Evolutionary conservation across 2,797 vertebrate genomes (phyloP).

Genomic region (Smutsia temminckii): DNA sequence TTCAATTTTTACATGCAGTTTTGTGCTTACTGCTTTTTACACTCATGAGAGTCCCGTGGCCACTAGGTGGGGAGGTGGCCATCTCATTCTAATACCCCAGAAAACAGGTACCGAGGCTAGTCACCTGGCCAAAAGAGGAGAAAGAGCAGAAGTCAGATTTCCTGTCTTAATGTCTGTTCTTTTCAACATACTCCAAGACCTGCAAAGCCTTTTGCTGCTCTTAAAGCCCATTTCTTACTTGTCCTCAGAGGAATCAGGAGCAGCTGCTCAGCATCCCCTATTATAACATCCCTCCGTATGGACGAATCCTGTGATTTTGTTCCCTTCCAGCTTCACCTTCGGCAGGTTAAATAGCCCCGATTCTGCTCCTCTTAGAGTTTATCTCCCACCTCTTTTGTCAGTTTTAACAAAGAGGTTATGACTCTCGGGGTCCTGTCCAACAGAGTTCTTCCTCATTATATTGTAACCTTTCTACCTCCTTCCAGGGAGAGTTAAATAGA

Average conservation of each 20-base stretch:
- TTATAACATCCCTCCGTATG: constrained; percentile 45
- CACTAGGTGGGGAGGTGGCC: not conserved
- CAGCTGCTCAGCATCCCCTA: constrained; percentile 21
- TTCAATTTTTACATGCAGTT: not conserved
- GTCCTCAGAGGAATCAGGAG: not conserved
- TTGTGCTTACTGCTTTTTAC: not conserved
- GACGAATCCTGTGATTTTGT: constrained; percentile 10
- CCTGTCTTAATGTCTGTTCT: not conserved
- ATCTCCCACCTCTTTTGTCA: constrained; percentile 75
- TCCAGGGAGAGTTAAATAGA: constrained; percentile 69
- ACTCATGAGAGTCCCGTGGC: not conserved
- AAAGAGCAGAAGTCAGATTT: not conserved
- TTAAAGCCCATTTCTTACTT: constrained; percentile 41
- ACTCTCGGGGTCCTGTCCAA: constrained; percentile 70
- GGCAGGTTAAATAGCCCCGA: constrained; percentile 48
- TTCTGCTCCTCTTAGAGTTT: constrained; percentile 45
- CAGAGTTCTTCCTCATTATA: constrained; percentile 79
- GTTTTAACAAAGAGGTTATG: constrained; percentile 77
- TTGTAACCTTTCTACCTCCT: constrained; percentile 74
- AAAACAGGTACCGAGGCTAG: not conserved
- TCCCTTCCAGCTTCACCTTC: constrained; percentile 37
- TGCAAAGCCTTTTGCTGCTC: constrained; percentile 10
- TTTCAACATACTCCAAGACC: not conserved
- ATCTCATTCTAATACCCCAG: not conserved
- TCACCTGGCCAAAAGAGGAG: not conserved